A percentile compares a stretch with the other conserved stretches of the same genome.
These are phyloP conservation scores for Genyomyrus donnyi DNA, from an alignment of 2,113 vertebrate species.

Conservation along the genomic window DNA sequence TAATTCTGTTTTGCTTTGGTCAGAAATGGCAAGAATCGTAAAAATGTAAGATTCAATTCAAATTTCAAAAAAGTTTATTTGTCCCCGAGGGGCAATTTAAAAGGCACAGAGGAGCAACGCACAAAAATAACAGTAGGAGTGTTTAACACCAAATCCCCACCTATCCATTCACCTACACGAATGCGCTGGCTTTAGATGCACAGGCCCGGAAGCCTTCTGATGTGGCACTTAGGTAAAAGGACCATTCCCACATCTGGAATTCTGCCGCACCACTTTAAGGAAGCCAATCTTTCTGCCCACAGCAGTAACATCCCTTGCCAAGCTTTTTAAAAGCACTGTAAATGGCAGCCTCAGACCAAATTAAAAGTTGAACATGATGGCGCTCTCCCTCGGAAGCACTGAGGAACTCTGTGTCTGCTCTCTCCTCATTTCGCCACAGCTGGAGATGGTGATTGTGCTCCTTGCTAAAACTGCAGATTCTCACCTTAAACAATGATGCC, in stretches of 20 bases:
- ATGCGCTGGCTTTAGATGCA: neutral
- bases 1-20: too few species aligned
- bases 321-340: neutral
- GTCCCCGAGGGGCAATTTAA: too few species aligned
- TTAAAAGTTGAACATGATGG: neutral
- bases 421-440: neutral
- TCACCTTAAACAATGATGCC: neutral
- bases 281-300: neutral
- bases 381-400: neutral
- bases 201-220: neutral
- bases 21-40: too few species aligned
- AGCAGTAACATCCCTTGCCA: neutral
- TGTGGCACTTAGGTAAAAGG: neutral
- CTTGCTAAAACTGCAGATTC: neutral
- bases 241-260: neutral
- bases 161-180: neutral
- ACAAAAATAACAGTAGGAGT: too few species aligned
- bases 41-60: too few species aligned
- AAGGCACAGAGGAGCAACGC: too few species aligned
- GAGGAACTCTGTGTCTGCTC: neutral
- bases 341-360: neutral
- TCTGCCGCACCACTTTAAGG: neutral
- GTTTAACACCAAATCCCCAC: neutral
- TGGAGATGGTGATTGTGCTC: neutral
- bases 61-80: too few species aligned